Evolutionary conservation across 2,888 invertebrate species (phyloP), one percentile per base, ranked within the genome.

Genomic region (Hemithea aestivaria): DNA sequence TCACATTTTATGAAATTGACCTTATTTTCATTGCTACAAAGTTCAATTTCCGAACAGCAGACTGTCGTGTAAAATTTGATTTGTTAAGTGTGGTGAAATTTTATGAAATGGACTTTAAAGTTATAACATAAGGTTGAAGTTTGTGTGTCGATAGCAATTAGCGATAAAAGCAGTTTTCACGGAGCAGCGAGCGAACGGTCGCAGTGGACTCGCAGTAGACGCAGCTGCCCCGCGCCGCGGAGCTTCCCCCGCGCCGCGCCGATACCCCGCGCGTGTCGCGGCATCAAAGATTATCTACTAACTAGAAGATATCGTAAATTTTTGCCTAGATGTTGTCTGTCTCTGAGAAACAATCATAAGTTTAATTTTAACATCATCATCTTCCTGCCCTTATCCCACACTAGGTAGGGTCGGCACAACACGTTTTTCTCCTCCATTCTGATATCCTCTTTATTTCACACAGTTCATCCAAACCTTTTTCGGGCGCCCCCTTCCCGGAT

Each of bases 251-350:
- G 49, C 71, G 27, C 58, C 49, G 62, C 62, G 48, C 48, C 29
- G 46, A 37, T 33, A 26, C 76, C 78, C 80, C 81, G 76, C 81
- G 78, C 78, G 76, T 81, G 82, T 80, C 84, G 80, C 80, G 79
- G 48, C 44, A 28, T 25, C 78, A 79, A 56, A 73, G 73, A 80
- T 7, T 56, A 66, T 7, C 22, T 10, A 9, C 16, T 6, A 20
- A 24, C n/a, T 28, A 3, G 25, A 25, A 34, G 6, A 1, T 6
- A 8, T 1, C 6, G 7, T 0, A 7, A 8, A 8, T 4, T 1
- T 9, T 31, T 31, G 12, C 40, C 30, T 39, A n/a, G 6, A 9
- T 6, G n/a, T 9, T 2, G 16, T 8, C 1, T 26, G 32, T 20
- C 20, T 35, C 45, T 32, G 10, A 10, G 41, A 41, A 21, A 24